Conservation (phyloP, 1,140 invertebrate genomes). For the Panagrolaimus sp. region DNA sequence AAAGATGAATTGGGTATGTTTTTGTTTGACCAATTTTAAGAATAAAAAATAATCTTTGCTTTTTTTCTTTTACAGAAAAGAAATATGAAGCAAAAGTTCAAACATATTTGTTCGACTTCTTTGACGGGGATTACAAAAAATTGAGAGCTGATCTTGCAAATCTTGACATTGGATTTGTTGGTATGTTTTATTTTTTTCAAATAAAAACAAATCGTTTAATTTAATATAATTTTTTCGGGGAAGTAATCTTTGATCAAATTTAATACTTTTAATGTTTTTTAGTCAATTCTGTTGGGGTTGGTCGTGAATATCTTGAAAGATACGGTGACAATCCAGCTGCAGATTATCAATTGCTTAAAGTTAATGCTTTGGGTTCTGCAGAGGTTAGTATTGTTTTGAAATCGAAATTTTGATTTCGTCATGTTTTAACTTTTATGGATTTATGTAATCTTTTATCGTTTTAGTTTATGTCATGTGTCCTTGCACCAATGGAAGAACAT, state of each 20-base stretch:
- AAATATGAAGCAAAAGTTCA: slow-evolving; percentile 38
- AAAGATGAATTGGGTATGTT: slow-evolving; percentile 42
- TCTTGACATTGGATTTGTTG: slow-evolving; percentile 53
- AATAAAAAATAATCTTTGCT: slow-evolving; percentile 16
- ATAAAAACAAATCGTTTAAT: slow-evolving; percentile 1
- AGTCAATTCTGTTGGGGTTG: slow-evolving; percentile 58
- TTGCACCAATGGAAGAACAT: slow-evolving; percentile 50
- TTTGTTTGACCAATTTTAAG: neutral
- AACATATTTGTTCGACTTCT: slow-evolving; percentile 51
- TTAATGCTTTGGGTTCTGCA: slow-evolving; percentile 52
- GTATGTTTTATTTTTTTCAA: slow-evolving; percentile 24
- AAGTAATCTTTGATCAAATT: slow-evolving; percentile 8
- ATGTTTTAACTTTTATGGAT: neutral
- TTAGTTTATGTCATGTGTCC: slow-evolving; percentile 51
- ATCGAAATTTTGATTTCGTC: slow-evolving; percentile 4
- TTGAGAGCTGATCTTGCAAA: slow-evolving; percentile 38
- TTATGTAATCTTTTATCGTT: neutral
- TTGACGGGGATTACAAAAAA: slow-evolving; percentile 36
- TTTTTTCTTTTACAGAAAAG: slow-evolving; percentile 38
- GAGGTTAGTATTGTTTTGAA: slow-evolving; percentile 30
- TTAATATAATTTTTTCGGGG: slow-evolving; percentile 15
- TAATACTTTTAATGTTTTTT: slow-evolving; percentile 10
- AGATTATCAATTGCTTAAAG: slow-evolving; percentile 48
- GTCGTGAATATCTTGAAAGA: slow-evolving; percentile 50
- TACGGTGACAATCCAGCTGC: slow-evolving; percentile 51